A percentile compares a stretch with the other conserved stretches of the same genome.
Conservation (phyloP, 2,888 invertebrate genomes). For the Drosophila aldrichi region DNA sequence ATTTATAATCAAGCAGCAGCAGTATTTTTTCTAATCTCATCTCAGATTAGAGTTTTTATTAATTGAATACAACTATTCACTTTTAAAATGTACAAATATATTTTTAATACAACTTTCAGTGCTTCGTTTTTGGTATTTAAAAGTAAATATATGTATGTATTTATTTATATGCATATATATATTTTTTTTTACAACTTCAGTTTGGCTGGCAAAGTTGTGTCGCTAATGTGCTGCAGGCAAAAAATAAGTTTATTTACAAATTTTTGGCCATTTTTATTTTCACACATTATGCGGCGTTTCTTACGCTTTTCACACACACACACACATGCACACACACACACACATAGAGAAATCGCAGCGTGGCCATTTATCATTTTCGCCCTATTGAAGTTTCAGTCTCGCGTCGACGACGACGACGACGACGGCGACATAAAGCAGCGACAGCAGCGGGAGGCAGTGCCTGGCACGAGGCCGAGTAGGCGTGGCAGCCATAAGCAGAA, state of each 20-base stretch:
- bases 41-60: not conserved
- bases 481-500: slow-evolving; percentile 60
- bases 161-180: not conserved
- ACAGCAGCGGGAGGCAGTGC: slow-evolving; percentile 57
- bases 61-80: no score
- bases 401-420: slow-evolving; percentile 54
- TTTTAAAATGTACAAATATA: no score
- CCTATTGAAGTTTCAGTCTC: slow-evolving; percentile 78
- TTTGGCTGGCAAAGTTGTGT: slow-evolving; percentile 37
- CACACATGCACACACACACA: not conserved
- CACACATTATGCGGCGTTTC: slow-evolving; percentile 61
- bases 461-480: slow-evolving; percentile 23
- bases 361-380: slow-evolving; percentile 79
- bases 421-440: slow-evolving; percentile 73
- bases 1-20: no score
- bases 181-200: slow-evolving; percentile 3
- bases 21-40: no score
- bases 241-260: slow-evolving; percentile 49
- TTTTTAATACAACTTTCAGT: no score
- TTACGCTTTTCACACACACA: slow-evolving; percentile 14
- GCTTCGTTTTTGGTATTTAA: not conserved
- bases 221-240: slow-evolving; percentile 48
- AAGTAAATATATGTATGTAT: not conserved
- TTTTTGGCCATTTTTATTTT: slow-evolving; percentile 72
- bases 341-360: slow-evolving; percentile 62